Evolutionary conservation across 2,888 invertebrate genomes (phyloP).

Genomic region (Aphidoletes aphidimyza): DNA sequence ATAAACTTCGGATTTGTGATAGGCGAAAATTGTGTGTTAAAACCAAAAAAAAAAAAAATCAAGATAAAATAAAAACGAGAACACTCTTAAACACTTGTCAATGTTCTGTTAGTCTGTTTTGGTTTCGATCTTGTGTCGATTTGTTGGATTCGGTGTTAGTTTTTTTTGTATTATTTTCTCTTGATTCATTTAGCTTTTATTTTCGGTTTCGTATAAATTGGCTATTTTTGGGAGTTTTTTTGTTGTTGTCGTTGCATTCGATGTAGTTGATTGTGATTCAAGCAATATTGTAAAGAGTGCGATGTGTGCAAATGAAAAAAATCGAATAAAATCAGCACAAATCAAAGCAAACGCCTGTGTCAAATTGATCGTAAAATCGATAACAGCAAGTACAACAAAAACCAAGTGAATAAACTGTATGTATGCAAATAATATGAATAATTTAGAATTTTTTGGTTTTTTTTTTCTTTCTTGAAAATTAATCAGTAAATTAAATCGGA

Average conservation of each 20-base stretch:
- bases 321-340: neutral
- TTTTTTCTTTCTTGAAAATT: neutral
- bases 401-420: neutral
- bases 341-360: neutral
- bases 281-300: neutral
- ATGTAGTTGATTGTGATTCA: neutral
- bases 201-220: neutral
- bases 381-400: neutral
- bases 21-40: neutral
- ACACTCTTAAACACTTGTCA: neutral
- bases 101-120: slow-evolving; percentile 19
- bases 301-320: neutral
- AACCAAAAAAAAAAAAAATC: neutral
- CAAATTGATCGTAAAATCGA: slow-evolving; percentile 17
- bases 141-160: neutral
- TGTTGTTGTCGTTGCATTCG: too few species aligned
- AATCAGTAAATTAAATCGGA: too few species aligned
- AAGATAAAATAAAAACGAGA: neutral
- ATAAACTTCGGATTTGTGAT: neutral
- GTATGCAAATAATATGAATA: neutral
- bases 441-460: neutral
- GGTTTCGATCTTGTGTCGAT: neutral
- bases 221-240: neutral
- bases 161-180: neutral
- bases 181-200: neutral